Evolutionary conservation across 1,140 invertebrate species (phyloP).

Genomic region (Chrysopa pallens): DNA sequence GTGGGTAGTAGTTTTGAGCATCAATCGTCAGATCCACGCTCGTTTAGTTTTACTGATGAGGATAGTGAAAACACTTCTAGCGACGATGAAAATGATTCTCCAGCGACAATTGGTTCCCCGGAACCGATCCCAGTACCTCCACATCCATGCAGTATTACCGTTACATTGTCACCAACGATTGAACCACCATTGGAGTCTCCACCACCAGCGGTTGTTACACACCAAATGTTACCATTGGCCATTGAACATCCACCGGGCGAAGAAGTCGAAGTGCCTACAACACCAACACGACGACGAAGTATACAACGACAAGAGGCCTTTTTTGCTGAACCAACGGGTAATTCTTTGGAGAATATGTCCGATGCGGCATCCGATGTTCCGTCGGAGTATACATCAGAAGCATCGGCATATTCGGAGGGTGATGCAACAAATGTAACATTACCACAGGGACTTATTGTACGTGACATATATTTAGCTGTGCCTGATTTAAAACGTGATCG

Average conservation of each 20-base stretch:
- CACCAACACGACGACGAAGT: conserved; percentile 32
- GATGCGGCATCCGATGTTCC: conserved; percentile 31
- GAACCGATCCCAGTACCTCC: conserved; percentile 12
- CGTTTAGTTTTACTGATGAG: conserved; percentile 28
- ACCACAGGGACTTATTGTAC: conserved; percentile 23
- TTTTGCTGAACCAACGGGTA: conserved; percentile 47
- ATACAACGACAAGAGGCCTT: conserved; percentile 64
- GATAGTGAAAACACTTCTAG: conserved; percentile 21
- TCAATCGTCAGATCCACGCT: conserved; percentile 11
- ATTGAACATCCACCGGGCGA: conserved; percentile 30
- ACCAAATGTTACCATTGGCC: conserved; percentile 22
- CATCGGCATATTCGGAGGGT: conserved; percentile 23
- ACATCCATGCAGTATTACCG: conserved; percentile 35
- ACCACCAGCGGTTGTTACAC: conserved; percentile 24
- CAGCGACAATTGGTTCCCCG: conserved; percentile 13
- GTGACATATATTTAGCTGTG: conserved; percentile 64
- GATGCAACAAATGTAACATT: conserved; percentile 17
- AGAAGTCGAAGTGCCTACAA: conserved; percentile 15
- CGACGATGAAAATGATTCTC: conserved; percentile 25
- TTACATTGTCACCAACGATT: conserved; percentile 42
- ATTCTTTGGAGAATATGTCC: conserved; percentile 40
- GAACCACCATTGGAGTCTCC: conserved; percentile 23
- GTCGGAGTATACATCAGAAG: conserved; percentile 27
- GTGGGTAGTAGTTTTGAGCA: conserved; percentile 14
- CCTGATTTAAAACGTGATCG: conserved; percentile 63